Conservation (phyloP, 2,113 vertebrate species). For the Lampris megalopsis region DNA sequence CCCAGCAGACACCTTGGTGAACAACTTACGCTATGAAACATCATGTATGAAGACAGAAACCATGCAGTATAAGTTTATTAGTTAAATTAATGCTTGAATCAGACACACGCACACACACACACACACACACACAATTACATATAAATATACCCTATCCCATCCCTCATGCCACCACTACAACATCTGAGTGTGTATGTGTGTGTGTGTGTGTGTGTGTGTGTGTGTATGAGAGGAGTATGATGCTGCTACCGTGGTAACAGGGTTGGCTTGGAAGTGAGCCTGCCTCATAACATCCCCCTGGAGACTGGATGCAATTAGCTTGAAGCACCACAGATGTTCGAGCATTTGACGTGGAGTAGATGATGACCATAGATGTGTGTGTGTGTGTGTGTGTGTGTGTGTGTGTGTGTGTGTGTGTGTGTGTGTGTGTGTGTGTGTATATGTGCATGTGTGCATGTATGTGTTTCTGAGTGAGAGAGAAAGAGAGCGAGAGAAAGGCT, state of each 20-base stretch:
- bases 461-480: neutral
- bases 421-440: neutral
- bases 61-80: too few species aligned
- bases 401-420: neutral
- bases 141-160: too few species aligned
- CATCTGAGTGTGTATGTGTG: too few species aligned
- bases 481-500: neutral
- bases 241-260: constrained; percentile 56
- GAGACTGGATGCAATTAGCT: constrained; percentile 51
- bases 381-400: neutral
- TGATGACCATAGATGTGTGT: neutral
- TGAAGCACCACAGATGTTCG: constrained; percentile 35
- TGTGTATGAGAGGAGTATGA: neutral
- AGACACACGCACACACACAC: too few species aligned
- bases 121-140: neutral
- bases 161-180: too few species aligned
- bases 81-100: too few species aligned
- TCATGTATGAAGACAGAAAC: too few species aligned
- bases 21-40: too few species aligned
- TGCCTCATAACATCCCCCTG: constrained; percentile 15
- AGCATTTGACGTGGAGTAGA: constrained; percentile 20
- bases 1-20: too few species aligned
- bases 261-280: constrained; percentile 30
- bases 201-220: constrained; percentile 16
- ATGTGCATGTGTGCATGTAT: too few species aligned